Evolutionary conservation across 2,797 vertebrate genomes (phyloP).

Genomic region (Lepidocolaptes lacrymiger): DNA sequence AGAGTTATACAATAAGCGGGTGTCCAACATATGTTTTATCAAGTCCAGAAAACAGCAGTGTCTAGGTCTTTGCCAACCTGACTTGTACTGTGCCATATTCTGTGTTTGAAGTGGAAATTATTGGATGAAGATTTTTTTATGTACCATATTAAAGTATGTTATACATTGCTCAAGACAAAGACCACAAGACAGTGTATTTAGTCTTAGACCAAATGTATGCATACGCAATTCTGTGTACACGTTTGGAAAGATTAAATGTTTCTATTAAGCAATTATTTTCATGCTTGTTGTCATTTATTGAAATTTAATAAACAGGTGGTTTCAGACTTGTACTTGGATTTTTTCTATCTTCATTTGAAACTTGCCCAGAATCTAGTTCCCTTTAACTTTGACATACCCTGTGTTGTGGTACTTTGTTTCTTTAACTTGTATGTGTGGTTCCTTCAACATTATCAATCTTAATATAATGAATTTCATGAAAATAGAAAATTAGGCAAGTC

Average conservation of each 20-base stretch:
- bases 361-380: not conserved
- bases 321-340: not conserved
- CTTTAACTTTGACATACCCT: not conserved
- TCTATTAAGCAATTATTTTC: not conserved
- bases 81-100: not conserved
- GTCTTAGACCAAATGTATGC: not conserved
- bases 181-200: not conserved
- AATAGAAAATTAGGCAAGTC: not conserved
- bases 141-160: not conserved
- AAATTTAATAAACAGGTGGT: not conserved
- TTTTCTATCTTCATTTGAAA: not conserved
- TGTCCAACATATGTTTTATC: not conserved
- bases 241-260: not conserved
- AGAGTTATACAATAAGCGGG: not conserved
- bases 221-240: not conserved
- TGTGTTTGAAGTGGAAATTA: not conserved
- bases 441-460: not conserved
- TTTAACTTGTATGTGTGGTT: not conserved
- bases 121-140: not conserved
- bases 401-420: not conserved
- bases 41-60: not conserved
- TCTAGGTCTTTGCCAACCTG: not conserved
- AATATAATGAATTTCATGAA: not conserved
- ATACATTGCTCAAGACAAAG: not conserved
- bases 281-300: not conserved